Conservation (phyloP, 2,888 invertebrate genomes). For the Synanthedon vespiformis region DNA sequence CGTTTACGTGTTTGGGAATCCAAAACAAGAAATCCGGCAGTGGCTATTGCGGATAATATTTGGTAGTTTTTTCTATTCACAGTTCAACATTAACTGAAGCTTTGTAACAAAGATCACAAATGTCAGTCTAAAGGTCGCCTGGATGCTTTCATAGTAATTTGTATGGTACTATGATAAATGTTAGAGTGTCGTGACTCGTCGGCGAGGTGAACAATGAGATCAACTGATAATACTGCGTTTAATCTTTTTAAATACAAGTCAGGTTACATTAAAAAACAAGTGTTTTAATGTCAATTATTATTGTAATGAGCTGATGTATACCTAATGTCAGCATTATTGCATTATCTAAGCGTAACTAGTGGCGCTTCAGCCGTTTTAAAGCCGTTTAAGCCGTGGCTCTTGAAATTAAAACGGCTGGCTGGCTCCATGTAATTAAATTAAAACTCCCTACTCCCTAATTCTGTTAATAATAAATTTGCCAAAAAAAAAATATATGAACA, state of each 20-base stretch:
- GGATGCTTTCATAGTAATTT: slow-evolving; percentile 15
- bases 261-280: too few relatives aligned
- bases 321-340: too few relatives aligned
- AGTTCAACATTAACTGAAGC: slow-evolving; percentile 46
- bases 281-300: too few relatives aligned
- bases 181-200: slow-evolving; percentile 16
- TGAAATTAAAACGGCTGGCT: too few relatives aligned
- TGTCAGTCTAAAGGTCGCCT: slow-evolving; percentile 53
- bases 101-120: slow-evolving; percentile 32
- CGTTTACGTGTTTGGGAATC: not conserved
- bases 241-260: not conserved
- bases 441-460: too few relatives aligned
- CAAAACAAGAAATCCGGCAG: not conserved
- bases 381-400: too few relatives aligned
- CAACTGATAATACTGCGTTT: slow-evolving; percentile 16
- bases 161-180: slow-evolving; percentile 4
- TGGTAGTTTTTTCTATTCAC: slow-evolving; percentile 26
- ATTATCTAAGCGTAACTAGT: too few relatives aligned
- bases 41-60: slow-evolving; percentile 14
- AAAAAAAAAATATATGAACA: too few relatives aligned
- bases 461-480: too few relatives aligned
- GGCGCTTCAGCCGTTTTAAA: too few relatives aligned
- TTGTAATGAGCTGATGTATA: too few relatives aligned
- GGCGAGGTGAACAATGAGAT: slow-evolving; percentile 23
- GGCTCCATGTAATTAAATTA: too few relatives aligned